Conservation (phyloP, 2,888 invertebrate genomes). For the Nematopogon swammerdamellus region DNA sequence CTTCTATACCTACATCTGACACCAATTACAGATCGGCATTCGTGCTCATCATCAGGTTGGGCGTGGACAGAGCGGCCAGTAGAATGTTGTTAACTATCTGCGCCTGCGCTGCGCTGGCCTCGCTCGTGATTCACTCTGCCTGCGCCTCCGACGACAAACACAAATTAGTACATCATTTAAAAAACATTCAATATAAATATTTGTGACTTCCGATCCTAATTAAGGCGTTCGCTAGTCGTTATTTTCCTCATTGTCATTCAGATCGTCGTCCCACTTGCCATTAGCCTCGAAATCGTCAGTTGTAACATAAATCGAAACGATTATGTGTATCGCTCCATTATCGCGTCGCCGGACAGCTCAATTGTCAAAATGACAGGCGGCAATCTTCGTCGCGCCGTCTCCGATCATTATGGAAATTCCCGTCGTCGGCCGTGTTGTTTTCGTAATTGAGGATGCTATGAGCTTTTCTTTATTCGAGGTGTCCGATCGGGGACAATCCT, state of each 20-base stretch:
- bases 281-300: constrained; percentile 35
- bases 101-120: too few relatives aligned
- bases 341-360: neutral
- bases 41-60: too few relatives aligned
- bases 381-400: neutral
- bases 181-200: constrained; percentile 19
- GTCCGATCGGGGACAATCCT: too few relatives aligned
- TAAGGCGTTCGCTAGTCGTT: constrained; percentile 26
- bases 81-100: too few relatives aligned
- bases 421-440: neutral
- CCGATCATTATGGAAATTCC: neutral
- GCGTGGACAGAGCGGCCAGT: too few relatives aligned
- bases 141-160: constrained; percentile 19
- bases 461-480: too few relatives aligned
- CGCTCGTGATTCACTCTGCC: too few relatives aligned
- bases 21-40: too few relatives aligned
- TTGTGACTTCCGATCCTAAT: constrained; percentile 41
- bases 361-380: neutral
- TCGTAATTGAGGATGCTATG: too few relatives aligned
- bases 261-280: constrained; percentile 37
- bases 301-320: constrained; percentile 25
- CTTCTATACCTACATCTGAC: too few relatives aligned
- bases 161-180: constrained; percentile 43
- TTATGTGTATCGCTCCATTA: neutral
- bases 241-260: constrained; percentile 25